Percentiles rank a stretch among this genome's conserved stretches.
These are phyloP conservation scores for Synergus gifuensis DNA, from an alignment of 2,888 invertebrate genomes.

Conservation along the genomic window DNA sequence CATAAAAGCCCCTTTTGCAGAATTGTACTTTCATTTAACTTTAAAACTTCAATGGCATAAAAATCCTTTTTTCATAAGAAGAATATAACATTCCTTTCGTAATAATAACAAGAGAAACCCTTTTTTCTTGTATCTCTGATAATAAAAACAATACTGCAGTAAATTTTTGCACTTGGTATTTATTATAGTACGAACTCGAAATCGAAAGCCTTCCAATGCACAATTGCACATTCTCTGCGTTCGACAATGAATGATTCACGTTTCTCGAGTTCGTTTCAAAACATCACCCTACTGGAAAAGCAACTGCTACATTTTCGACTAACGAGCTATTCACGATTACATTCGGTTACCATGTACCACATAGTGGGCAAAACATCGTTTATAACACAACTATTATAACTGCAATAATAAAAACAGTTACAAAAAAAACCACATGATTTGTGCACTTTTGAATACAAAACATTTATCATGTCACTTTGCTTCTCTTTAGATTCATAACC, in stretches of 20 bases:
- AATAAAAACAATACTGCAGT: neutral
- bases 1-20: neutral
- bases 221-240: neutral
- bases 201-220: neutral
- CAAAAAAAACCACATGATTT: neutral
- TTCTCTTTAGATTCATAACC: neutral
- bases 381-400: neutral
- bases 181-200: neutral
- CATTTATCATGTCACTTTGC: neutral
- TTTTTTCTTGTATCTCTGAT: neutral
- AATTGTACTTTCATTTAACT: neutral
- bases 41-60: too few species aligned
- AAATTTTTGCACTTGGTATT: neutral
- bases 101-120: too few species aligned
- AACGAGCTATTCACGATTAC: slow-evolving; percentile 29
- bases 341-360: slow-evolving; percentile 2
- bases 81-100: too few species aligned
- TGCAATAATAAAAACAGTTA: neutral
- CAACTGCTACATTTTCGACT: slow-evolving; percentile 18
- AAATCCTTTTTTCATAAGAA: too few species aligned
- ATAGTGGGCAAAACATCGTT: neutral
- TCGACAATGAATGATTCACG: neutral
- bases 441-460: neutral
- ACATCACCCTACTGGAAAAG: slow-evolving; percentile 11
- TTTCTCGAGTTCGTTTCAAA: neutral